Base-by-base conservation (phyloP, 2,113 vertebrate species). In the Cochlearius cochlearius region DNA sequence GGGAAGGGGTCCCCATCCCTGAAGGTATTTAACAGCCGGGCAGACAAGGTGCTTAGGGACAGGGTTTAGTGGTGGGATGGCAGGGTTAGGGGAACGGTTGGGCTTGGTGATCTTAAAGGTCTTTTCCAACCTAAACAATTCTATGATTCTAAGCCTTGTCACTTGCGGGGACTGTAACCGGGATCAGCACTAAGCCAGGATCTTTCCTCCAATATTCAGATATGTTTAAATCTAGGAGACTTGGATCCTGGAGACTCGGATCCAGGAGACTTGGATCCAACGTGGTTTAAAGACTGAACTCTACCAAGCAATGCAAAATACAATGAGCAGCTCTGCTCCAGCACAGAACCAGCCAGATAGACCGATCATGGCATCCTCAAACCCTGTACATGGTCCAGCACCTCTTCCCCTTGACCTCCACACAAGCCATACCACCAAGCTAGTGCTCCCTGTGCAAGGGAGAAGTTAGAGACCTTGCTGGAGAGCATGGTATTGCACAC, bases 331-430 rank as follows among this genome's bases (percentile, higher is more conserved):
- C 36, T 52, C 86, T 7, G 12, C 49, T 83, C 25, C 20, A 64
- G 38, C 38, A 34, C 66, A 47, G 32, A 92, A 56, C 4, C 8
- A 49, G 10, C 11, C 30, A 72, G 49, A 17, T 0, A 90, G 50
- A 77, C 11, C 11, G 63, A 60, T 1, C 0, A 3, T 14, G 21
- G 29, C 45, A 30, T 21, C 56, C 26, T 50, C 53, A 71, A 81
- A 67, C 4, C 41, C 60, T 1, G 0, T 12, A 22, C 1, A 2
- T 9, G 21, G 12, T 32, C 26, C 71, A 56, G 30, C 7, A 2
- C 9, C 9, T 64, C 73, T 39, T 68, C 20, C 10, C 53, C 72
- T 53, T 0, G 6, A 47, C 50, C 10, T 79, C 38, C 45, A 6
- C 0, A 0, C 18, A 30, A 80, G 26, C 26, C 9, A 5, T 9